Evolutionary conservation across 1,140 invertebrate genomes (phyloP).

Genomic region (Carcinoscorpius rotundicauda): DNA sequence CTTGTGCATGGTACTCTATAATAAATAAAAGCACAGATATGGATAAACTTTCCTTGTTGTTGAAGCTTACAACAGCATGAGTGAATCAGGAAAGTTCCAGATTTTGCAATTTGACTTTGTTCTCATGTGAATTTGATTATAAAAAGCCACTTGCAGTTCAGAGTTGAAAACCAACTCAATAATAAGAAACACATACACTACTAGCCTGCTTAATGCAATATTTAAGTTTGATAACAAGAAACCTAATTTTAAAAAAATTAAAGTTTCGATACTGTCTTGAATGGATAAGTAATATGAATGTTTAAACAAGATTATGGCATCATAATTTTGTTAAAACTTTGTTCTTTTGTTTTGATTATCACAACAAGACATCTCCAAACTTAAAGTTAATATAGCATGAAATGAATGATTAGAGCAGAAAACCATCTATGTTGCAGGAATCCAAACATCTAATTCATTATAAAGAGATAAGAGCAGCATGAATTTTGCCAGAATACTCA

Average conservation of each 20-base stretch:
- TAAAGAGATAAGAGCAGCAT: background rate
- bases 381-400: background rate
- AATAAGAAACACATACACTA: background rate
- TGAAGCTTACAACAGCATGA: background rate
- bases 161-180: background rate
- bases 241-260: no score
- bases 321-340: no score
- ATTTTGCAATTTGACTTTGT: background rate
- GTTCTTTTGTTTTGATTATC: no score
- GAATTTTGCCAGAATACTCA: background rate
- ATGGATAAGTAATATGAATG: no score
- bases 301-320: no score
- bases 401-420: background rate
- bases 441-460: background rate
- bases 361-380: background rate
- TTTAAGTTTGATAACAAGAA: no score
- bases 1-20: constrained; percentile 16
- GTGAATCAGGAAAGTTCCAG: background rate
- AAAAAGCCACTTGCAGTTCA: background rate
- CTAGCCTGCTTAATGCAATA: background rate
- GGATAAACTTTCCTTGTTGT: background rate
- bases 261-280: no score
- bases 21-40: background rate
- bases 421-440: background rate
- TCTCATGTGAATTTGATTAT: background rate